Evolutionary conservation across 2,797 vertebrate species (phyloP).

Genomic region (Danio aesculapii): DNA sequence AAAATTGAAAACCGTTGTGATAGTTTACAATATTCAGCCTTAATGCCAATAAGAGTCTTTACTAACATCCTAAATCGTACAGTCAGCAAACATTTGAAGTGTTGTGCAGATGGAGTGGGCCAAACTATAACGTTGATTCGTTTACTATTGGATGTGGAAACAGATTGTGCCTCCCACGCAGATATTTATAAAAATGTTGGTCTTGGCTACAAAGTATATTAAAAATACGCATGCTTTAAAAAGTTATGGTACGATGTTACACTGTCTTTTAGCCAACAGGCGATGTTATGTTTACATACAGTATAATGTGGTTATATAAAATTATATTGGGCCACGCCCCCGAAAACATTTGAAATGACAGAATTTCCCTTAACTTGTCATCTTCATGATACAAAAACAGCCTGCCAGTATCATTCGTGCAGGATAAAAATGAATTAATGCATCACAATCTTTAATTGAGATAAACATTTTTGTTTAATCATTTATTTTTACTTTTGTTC

Average conservation of each 20-base stretch:
- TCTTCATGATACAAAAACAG: neutral
- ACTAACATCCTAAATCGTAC: neutral
- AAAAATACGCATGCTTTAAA: no score
- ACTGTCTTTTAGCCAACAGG: neutral
- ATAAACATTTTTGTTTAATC: no score
- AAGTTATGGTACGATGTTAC: neutral
- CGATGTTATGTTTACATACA: neutral
- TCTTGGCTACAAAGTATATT: neutral
- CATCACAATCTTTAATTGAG: neutral
- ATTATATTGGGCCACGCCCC: neutral
- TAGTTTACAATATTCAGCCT: neutral
- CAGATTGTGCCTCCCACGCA: neutral
- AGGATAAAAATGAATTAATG: neutral
- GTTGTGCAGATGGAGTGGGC: neutral
- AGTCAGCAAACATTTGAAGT: neutral
- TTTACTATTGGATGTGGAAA: conserved; percentile 1
- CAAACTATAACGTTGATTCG: neutral
- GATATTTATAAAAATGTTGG: neutral
- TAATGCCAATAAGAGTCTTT: no score
- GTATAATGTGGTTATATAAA: neutral
- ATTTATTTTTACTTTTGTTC: no score
- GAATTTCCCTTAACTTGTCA: neutral
- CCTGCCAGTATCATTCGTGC: neutral
- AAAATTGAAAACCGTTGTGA: neutral
- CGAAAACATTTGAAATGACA: neutral